Evolutionary conservation across 1,140 invertebrate genomes (phyloP), one percentile per base, ranked within the genome.

Genomic region (Papilio dardanus): DNA sequence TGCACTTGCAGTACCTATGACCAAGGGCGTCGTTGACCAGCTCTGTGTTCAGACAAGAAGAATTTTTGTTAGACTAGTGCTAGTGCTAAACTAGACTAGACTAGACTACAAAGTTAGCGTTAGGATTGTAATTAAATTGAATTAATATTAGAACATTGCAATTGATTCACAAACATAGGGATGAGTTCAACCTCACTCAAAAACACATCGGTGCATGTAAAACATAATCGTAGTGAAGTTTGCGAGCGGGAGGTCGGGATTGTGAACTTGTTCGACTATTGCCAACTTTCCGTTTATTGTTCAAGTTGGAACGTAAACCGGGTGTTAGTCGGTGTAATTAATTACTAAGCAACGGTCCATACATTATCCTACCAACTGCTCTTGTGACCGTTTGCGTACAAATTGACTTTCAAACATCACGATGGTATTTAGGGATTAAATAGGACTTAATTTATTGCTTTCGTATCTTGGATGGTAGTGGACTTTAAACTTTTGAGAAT

Each of bases 251-350:
- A 12, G n/a, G 30, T n/a, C 24, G 24, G 69, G 19, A 16, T 31
- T 31, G 24, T 14, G 14, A 71, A 50, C 69, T 71, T 50, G 69
- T 71, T 31, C 24, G 69, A 30, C 21, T 78, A 68, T 74, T 76
- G 67, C 65, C 40, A 80, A 80, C 74, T 83, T 84, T 78, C 74
- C 40, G 74, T 81, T 83, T 84, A 85, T 84, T 83, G 83, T 84
- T 50, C 82, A 81, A 85, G 76, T 82, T 77, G 40, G 69, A 33
- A 50, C 69, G 79, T 77, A 68, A 80, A 75, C 67, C 71, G 65
- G 76, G 66, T 77, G 82, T 80, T 79, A 78, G 74, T 81, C 21
- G 67, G 73, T 77, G 78, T 80, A 82, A 84, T 83, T 84, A 86
- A 86, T 86, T 83, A 81, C 78, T 77, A 76, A 79, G 73, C 75